Conservation (phyloP, 1,140 invertebrate species). For the Saccostrea glomerata region DNA sequence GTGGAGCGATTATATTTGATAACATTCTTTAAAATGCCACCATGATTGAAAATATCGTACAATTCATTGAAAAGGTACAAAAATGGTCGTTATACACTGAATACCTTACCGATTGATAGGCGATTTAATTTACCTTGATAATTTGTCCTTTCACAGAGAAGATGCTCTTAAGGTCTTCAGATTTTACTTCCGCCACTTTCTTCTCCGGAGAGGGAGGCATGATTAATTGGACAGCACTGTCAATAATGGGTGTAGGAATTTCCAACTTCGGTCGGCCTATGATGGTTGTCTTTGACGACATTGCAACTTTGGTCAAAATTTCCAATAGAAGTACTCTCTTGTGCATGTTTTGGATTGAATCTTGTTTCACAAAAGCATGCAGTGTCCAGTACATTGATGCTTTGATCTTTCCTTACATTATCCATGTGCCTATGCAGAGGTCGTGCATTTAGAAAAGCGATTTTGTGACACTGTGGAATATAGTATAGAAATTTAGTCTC, state of each 20-base stretch:
- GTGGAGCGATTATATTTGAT: no score
- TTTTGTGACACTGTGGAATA: not conserved
- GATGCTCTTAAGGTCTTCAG: not conserved
- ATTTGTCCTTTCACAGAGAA: conserved; percentile 5
- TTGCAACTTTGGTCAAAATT: not conserved
- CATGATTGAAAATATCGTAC: no score
- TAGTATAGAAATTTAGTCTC: conserved; percentile 45
- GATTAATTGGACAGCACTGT: not conserved
- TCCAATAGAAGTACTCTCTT: no score
- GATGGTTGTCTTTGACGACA: not conserved
- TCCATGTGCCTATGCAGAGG: conserved; percentile 33
- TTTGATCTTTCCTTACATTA: conserved; percentile 24
- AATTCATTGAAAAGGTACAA: no score
- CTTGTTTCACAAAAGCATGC: conserved; percentile 1
- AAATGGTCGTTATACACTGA: no score
- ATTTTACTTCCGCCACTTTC: not conserved
- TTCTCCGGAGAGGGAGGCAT: not conserved
- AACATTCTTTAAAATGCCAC: no score
- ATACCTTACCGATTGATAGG: no score
- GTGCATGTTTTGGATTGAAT: no score
- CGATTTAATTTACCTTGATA: not conserved
- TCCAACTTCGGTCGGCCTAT: not conserved
- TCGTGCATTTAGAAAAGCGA: conserved; percentile 33
- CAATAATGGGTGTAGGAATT: not conserved
- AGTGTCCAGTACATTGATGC: not conserved